A percentile compares a stretch with the other conserved stretches of the same genome.
Conservation (phyloP, 1,140 invertebrate species). For the Meloidogyne floridensis region DNA sequence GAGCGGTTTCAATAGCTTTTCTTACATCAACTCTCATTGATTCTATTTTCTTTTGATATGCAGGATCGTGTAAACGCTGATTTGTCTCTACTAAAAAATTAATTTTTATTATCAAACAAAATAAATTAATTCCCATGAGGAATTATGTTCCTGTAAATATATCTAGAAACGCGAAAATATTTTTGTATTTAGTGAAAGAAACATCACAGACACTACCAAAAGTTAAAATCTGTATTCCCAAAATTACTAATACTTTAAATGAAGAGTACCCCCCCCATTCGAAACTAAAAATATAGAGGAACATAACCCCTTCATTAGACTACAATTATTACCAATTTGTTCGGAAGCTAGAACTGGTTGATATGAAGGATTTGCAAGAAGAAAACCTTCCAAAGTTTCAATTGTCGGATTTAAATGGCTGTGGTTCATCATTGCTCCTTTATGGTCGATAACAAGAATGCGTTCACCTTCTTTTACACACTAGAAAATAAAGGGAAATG, state of each 20-base stretch:
- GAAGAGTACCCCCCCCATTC: too few relatives aligned
- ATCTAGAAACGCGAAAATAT: too few relatives aligned
- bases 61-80: background rate
- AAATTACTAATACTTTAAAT: too few relatives aligned
- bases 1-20: slow-evolving; percentile 12
- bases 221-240: too few relatives aligned
- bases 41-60: slow-evolving; percentile 20
- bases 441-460: slow-evolving; percentile 28
- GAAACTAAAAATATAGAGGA: too few relatives aligned
- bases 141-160: too few relatives aligned
- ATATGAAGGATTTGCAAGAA: slow-evolving; percentile 18
- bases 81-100: slow-evolving; percentile 4
- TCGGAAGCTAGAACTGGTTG: slow-evolving; percentile 15
- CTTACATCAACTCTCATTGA: slow-evolving; percentile 17
- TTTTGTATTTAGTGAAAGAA: too few relatives aligned
- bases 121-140: too few relatives aligned
- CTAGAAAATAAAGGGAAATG: background rate
- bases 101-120: too few relatives aligned
- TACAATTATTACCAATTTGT: background rate
- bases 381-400: slow-evolving; percentile 14
- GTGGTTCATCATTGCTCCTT: slow-evolving; percentile 16
- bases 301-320: too few relatives aligned
- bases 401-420: slow-evolving; percentile 17
- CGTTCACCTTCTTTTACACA: slow-evolving; percentile 27
- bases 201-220: too few relatives aligned